These are phyloP conservation scores for Riparia riparia DNA, from an alignment of 2,113 vertebrate species.

Conservation along the genomic window DNA sequence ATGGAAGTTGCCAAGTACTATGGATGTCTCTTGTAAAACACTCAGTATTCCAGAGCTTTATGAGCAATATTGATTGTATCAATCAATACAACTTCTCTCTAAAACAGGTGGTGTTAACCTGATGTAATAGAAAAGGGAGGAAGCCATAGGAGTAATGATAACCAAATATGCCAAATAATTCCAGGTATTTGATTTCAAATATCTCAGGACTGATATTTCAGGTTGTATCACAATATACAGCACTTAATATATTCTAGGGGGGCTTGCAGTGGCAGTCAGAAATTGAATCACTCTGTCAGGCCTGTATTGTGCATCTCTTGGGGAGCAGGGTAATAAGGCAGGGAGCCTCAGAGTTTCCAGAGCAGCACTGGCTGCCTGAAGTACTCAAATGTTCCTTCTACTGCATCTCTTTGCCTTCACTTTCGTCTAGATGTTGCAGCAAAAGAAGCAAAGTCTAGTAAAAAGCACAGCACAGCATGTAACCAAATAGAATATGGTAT, in stretches of 20 bases:
- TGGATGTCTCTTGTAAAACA: not conserved
- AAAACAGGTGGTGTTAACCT: not conserved
- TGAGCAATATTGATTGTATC: not conserved
- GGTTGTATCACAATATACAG: not conserved
- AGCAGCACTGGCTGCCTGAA: not conserved
- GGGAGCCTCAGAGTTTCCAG: not conserved
- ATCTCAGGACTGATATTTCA: not conserved
- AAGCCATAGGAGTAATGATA: not conserved
- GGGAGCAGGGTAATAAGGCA: not conserved
- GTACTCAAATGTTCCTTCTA: not conserved
- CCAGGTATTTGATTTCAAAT: not conserved
- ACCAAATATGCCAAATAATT: not conserved
- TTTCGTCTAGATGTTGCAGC: not conserved
- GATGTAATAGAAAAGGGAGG: not conserved
- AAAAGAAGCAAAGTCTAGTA: not conserved
- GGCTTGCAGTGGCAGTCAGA: not conserved
- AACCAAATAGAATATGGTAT: not conserved
- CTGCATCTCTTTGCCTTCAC: not conserved
- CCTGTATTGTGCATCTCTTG: rapidly evolving
- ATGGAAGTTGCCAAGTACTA: not conserved
- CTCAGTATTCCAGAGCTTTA: not conserved
- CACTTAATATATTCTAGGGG: not conserved
- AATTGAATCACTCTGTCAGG: not conserved
- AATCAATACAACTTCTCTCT: not conserved
- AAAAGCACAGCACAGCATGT: not conserved